Evolutionary conservation across 2,797 vertebrate species (phyloP).

Genomic region (Kryptopterus vitreolus): DNA sequence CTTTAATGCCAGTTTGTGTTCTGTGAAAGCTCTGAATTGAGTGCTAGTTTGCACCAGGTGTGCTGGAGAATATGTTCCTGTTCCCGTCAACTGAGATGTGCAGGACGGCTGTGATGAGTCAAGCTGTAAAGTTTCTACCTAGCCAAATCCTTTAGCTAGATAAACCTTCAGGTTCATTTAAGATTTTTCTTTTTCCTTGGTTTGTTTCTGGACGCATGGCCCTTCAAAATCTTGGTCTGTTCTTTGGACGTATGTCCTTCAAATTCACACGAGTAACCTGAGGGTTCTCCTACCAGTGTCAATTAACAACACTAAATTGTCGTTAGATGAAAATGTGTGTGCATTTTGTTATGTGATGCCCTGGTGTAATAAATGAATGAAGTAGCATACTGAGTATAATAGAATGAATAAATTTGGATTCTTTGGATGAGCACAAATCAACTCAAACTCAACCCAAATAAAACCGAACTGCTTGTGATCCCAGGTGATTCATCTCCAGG

Average conservation of each 20-base stretch:
- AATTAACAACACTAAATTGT: background rate
- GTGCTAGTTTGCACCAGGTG: constrained; percentile 71
- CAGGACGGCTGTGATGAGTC: constrained; percentile 59
- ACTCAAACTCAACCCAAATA: no score
- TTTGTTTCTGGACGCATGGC: background rate
- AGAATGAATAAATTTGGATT: no score
- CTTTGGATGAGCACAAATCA: no score
- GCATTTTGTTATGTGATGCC: background rate
- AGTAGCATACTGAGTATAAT: no score
- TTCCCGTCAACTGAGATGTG: constrained; percentile 62
- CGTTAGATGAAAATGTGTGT: background rate
- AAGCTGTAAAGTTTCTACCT: constrained; percentile 45
- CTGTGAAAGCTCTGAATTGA: constrained; percentile 68
- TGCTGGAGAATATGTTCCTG: constrained; percentile 67
- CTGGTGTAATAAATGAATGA: background rate
- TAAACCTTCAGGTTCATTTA: constrained; percentile 36
- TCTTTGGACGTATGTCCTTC: constrained; percentile 11
- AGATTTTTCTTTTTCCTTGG: constrained; percentile 20
- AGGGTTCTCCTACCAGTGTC: background rate
- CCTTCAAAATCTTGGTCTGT: background rate
- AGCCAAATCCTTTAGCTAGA: constrained; percentile 43
- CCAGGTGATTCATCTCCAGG: no score
- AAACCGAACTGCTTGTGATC: no score
- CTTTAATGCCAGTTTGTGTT: constrained; percentile 73
- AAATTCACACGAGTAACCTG: background rate